Percentiles rank a stretch among this genome's conserved stretches.
These are phyloP conservation scores for Tanytarsus gracilentus DNA, from an alignment of 2,888 invertebrate genomes.

Conservation along the genomic window DNA sequence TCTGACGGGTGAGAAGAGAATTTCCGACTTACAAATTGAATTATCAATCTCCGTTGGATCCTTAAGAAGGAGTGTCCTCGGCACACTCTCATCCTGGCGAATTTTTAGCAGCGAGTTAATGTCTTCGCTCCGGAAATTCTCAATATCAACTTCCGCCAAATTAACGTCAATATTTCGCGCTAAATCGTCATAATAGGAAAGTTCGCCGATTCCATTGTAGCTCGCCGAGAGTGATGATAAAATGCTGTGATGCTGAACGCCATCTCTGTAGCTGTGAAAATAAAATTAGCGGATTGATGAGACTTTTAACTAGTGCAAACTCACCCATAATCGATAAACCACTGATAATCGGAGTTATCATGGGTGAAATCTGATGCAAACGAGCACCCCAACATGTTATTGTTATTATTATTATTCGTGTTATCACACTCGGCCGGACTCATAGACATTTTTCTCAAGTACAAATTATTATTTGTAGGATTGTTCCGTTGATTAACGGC, in stretches of 20 bases:
- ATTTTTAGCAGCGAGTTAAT: conserved; percentile 78
- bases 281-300: conserved; percentile 28
- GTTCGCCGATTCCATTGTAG: conserved; percentile 60
- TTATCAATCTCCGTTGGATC: conserved; percentile 72
- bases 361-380: conserved; percentile 57
- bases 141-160: conserved; percentile 90
- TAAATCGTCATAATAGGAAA: conserved; percentile 73
- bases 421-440: conserved; percentile 38
- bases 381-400: conserved; percentile 37
- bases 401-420: conserved; percentile 39
- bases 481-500: conserved; percentile 43
- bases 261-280: conserved; percentile 64
- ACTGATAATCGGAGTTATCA: conserved; percentile 85
- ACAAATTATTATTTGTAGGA: conserved; percentile 35
- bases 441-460: conserved; percentile 33
- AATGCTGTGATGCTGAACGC: conserved; percentile 68
- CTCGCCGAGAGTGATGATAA: conserved; percentile 72
- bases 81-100: conserved; percentile 48
- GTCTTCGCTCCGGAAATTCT: conserved; percentile 84
- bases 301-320: conserved; percentile 21
- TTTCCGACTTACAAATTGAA: conserved; percentile 86
- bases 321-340: conserved; percentile 84
- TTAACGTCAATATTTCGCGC: conserved; percentile 85
- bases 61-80: conserved; percentile 68
- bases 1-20: conserved; percentile 82